phyloP scores from a whole-genome alignment of 2,888 invertebrate species.

The Pseudococcus longispinus region DNA sequence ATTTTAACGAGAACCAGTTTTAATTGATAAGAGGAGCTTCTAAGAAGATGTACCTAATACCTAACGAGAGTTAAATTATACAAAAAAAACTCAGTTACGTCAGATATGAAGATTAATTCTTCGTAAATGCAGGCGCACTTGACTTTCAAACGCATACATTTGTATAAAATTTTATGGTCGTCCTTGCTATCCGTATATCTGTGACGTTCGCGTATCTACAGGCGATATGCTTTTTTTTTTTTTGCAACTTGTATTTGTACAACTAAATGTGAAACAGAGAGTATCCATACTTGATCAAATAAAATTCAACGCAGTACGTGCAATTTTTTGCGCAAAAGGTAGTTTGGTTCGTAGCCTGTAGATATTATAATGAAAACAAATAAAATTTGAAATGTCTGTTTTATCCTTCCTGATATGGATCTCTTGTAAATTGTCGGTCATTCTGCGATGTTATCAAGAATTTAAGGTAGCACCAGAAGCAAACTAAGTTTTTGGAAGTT shows the following conservation, averaged over 20 bases:
- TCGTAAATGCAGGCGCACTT: not conserved
- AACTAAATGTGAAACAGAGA: not conserved
- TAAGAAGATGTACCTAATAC: not conserved
- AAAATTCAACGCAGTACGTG: too few relatives aligned
- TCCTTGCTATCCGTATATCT: not conserved
- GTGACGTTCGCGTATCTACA: not conserved
- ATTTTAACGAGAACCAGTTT: not conserved
- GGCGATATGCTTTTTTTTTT: not conserved
- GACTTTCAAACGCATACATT: not conserved
- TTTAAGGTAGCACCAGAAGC: too few relatives aligned
- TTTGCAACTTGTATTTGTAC: not conserved
- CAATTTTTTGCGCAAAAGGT: too few relatives aligned
- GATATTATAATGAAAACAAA: too few relatives aligned
- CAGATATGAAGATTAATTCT: not conserved
- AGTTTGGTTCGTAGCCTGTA: too few relatives aligned
- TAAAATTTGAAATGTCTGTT: too few relatives aligned
- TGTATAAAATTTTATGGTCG: not conserved
- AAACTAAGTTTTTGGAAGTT: too few relatives aligned
- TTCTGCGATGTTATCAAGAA: too few relatives aligned
- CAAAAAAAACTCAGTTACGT: not conserved
- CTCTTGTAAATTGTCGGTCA: too few relatives aligned
- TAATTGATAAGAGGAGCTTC: not conserved
- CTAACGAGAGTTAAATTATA: not conserved
- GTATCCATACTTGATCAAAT: too few relatives aligned
- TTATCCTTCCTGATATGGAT: too few relatives aligned